Conservation (phyloP, 2,113 vertebrate genomes). For the Osmerus mordax region DNA sequence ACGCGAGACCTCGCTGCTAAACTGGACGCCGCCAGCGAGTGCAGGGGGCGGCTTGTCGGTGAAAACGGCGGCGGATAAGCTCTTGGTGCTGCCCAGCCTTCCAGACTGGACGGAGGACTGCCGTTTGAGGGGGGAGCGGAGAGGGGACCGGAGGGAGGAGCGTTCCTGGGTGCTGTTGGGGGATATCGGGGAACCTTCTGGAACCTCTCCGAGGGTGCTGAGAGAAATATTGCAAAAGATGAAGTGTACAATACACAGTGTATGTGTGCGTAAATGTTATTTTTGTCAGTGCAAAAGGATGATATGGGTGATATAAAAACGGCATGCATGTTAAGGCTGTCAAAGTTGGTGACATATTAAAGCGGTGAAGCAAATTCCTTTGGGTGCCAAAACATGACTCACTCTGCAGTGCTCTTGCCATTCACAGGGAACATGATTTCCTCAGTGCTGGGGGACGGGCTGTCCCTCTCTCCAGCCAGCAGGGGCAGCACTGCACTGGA, state of each 20-base stretch:
- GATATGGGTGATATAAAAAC: no score
- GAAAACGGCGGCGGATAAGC: slow-evolving; percentile 89
- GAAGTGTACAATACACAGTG: neutral
- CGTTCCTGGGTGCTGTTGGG: slow-evolving; percentile 80
- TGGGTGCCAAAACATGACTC: slow-evolving; percentile 39
- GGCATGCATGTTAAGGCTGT: no score
- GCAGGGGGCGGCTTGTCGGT: slow-evolving; percentile 82
- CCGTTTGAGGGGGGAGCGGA: slow-evolving; percentile 87
- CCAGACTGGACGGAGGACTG: slow-evolving; percentile 89
- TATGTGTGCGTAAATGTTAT: no score
- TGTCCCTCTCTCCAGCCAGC: slow-evolving; percentile 85
- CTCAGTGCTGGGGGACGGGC: slow-evolving; percentile 80
- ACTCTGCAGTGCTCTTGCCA: slow-evolving; percentile 78
- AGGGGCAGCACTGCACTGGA: slow-evolving; percentile 91
- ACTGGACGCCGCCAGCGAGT: slow-evolving; percentile 82
- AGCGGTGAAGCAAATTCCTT: no score
- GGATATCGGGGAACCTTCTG: slow-evolving; percentile 77
- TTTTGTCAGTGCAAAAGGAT: no score
- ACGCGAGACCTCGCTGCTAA: slow-evolving; percentile 91
- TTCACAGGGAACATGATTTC: slow-evolving; percentile 71
- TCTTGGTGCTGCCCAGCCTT: slow-evolving; percentile 93
- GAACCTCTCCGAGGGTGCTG: slow-evolving; percentile 74
- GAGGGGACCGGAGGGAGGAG: slow-evolving; percentile 81
- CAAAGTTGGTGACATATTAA: no score
- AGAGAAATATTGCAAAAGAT: neutral